These are phyloP conservation scores for Phanerotoma sp. DNA, from an alignment of 2,888 invertebrate species.

Conservation along the genomic window DNA sequence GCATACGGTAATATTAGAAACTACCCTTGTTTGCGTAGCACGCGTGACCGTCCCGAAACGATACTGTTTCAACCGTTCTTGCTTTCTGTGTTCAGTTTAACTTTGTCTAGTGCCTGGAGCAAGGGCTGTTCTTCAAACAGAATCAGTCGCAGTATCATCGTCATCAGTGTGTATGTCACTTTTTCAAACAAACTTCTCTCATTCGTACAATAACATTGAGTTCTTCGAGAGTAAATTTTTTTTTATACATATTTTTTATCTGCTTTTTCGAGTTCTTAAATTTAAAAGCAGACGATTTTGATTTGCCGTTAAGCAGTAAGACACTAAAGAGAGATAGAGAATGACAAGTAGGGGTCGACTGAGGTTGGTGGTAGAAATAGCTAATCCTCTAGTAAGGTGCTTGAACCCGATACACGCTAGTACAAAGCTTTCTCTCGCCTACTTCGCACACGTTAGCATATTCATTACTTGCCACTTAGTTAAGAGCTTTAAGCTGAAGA, in stretches of 20 bases:
- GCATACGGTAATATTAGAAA: slow-evolving; percentile 49
- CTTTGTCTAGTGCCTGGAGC: slow-evolving; percentile 43
- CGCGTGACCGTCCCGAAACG: slow-evolving; percentile 52
- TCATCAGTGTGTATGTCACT: slow-evolving; percentile 9
- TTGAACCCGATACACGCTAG: slow-evolving; percentile 46
- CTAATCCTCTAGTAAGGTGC: slow-evolving; percentile 36
- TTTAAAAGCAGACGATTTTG: too few relatives aligned
- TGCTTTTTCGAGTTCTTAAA: too few relatives aligned
- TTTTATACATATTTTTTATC: too few relatives aligned
- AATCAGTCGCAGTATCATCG: slow-evolving; percentile 45
- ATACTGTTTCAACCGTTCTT: slow-evolving; percentile 44
- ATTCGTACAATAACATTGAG: not conserved
- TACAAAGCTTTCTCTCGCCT: slow-evolving; percentile 50
- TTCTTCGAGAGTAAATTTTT: too few relatives aligned
- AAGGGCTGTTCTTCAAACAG: slow-evolving; percentile 54
- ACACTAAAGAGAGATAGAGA: not conserved
- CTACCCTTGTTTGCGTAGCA: slow-evolving; percentile 51
- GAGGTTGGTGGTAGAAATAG: slow-evolving; percentile 12
- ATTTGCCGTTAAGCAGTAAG: too few relatives aligned
- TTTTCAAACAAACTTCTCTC: slow-evolving; percentile 11
- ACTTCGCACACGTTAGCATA: slow-evolving; percentile 54
- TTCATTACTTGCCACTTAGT: slow-evolving; percentile 53
- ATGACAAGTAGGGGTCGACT: not conserved
- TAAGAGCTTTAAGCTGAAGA: slow-evolving; percentile 39
- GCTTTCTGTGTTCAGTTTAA: slow-evolving; percentile 46